Evolutionary conservation across 2,888 invertebrate species (phyloP).

Genomic region (Quadroppia sp.): DNA sequence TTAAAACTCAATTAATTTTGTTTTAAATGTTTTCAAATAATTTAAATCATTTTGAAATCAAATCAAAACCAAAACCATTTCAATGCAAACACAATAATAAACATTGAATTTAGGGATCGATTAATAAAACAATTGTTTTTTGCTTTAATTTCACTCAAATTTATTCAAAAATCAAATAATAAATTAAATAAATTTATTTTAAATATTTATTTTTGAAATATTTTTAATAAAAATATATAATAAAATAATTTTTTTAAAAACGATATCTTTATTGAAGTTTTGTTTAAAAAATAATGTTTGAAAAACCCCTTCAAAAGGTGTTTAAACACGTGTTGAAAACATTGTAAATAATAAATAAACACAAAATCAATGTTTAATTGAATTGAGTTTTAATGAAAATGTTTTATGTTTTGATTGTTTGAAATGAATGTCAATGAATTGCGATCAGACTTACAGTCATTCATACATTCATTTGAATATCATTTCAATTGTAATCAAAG

Average conservation of each 20-base stretch:
- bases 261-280: no score
- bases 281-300: background rate
- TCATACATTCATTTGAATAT: background rate
- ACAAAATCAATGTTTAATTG: background rate
- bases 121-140: background rate
- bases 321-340: background rate
- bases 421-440: slow-evolving; percentile 2
- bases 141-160: background rate
- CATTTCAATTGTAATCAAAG: background rate
- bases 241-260: background rate
- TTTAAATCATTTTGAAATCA: background rate
- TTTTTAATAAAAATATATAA: background rate
- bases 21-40: no score
- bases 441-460: slow-evolving; percentile 13
- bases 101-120: no score
- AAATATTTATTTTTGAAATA: background rate
- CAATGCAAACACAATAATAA: no score
- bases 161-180: no score
- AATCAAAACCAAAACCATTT: background rate
- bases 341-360: no score
- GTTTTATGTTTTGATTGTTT: background rate
- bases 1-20: background rate
- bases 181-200: background rate
- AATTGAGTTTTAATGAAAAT: background rate
- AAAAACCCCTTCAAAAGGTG: background rate